These are phyloP conservation scores for Ginglymostoma cirratum DNA, from an alignment of 2,113 vertebrate genomes.

Conservation along the genomic window DNA sequence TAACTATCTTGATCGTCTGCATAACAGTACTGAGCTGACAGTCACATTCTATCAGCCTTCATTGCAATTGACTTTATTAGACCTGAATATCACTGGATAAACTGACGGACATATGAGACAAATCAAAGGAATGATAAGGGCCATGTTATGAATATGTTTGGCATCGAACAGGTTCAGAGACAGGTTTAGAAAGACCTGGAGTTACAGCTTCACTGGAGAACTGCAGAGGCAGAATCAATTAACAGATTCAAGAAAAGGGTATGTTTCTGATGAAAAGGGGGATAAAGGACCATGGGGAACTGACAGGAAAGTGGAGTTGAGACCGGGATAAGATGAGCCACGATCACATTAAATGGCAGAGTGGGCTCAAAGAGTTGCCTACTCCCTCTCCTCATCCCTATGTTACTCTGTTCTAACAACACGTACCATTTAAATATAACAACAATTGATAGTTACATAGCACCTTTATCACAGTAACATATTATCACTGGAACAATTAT, in stretches of 20 bases:
- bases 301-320: no score
- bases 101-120: not conserved
- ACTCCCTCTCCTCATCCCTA: no score
- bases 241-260: no score
- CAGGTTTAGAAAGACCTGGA: not conserved
- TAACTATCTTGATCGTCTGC: not conserved
- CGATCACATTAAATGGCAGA: no score
- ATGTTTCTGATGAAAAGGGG: no score
- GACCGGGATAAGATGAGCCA: no score
- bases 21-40: not conserved
- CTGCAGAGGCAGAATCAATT: no score
- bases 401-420: no score
- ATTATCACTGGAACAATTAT: not conserved
- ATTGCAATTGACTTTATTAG: not conserved
- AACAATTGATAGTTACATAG: not conserved
- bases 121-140: not conserved
- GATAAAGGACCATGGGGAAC: no score
- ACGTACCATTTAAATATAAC: not conserved
- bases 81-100: not conserved
- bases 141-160: not conserved
- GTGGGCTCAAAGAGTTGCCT: no score
- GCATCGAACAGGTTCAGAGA: not conserved
- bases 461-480: not conserved
- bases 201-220: no score
- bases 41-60: not conserved